Percentiles rank a stretch among this genome's conserved stretches.
phyloP scores from a whole-genome alignment of 1,140 invertebrate genomes.

The Pachypeltis micranthus region DNA sequence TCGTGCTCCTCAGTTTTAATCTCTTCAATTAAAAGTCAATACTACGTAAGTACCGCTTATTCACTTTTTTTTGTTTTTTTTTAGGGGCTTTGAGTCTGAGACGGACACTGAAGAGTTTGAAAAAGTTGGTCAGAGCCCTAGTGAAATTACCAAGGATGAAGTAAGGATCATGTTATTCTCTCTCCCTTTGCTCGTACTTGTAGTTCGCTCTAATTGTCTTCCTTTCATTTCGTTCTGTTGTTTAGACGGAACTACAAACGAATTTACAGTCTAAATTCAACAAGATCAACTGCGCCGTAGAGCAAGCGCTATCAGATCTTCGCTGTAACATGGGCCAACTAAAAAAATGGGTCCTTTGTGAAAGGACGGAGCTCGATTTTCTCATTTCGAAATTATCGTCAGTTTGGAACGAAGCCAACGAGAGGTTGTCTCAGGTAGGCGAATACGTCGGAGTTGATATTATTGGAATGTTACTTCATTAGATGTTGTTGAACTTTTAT shows the following conservation, averaged over 20 bases:
- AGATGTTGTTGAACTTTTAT: no score
- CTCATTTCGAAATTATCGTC: slow-evolving; percentile 18
- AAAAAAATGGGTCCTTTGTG: slow-evolving; percentile 21
- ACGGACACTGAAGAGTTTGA: slow-evolving; percentile 74
- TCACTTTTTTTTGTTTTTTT: no score
- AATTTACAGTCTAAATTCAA: neutral
- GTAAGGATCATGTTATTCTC: neutral
- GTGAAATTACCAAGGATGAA: slow-evolving; percentile 31
- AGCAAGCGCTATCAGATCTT: slow-evolving; percentile 9
- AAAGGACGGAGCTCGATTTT: slow-evolving; percentile 18
- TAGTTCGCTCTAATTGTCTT: neutral
- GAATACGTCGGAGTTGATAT: no score
- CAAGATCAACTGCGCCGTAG: slow-evolving; percentile 11
- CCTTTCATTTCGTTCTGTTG: neutral
- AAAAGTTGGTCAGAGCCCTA: slow-evolving; percentile 51
- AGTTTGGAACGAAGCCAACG: slow-evolving; percentile 17
- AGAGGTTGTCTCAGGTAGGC: slow-evolving; percentile 17
- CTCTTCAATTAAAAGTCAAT: no score
- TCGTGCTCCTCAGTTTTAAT: no score
- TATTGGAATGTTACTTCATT: no score
- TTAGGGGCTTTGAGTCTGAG: slow-evolving; percentile 61
- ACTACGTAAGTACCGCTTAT: no score
- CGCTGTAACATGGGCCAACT: slow-evolving; percentile 18
- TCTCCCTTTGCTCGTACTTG: neutral
- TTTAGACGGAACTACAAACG: slow-evolving; percentile 1